Base-by-base conservation (phyloP, 2,888 invertebrate species). In the Heliconius sara region DNA sequence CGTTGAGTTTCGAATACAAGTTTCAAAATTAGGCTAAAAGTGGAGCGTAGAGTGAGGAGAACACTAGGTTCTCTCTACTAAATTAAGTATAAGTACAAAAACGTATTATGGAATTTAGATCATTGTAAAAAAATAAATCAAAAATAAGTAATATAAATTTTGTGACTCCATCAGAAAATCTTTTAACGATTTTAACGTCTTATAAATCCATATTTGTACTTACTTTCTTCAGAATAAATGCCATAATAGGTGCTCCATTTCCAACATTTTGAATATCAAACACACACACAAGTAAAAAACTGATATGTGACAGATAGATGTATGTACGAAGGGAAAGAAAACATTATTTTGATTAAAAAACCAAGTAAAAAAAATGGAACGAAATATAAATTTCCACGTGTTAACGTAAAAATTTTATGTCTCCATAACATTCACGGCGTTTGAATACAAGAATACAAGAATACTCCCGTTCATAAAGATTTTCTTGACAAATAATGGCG, bases 381-480 rank as follows among this genome's bases (percentile, higher is more conserved):
- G 30, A 72, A 63, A 78, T 76, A 81, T 78, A 78, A 73, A 79
- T 80, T 79, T 80, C 76, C 73, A 82, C 39, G 74, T 82, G 82
- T 83, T 82, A 84, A 84, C 82, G 81, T 83, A 82, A 82, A 65
- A 79, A 81, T 72, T 82, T 82, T 79, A 83, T 83, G 82, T 82
- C 80, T 79, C 80, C 79, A 81, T 84, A 85, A 80, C 75, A 76
- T 83, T 83, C 83, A 82, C 84, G 80, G 78, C 82, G 68, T 83
- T 83, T 82, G 76, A 79, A 75, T 79, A 80, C 76, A 79, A 81
- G 76, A 79, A 75, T 79, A 80, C 76, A 79, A 81, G 80, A 78
- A 84, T 84, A 85, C 83, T 84, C 84, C 87, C 87, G 86, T 91
- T 86, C 86, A 89, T 91, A 88, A 89, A 84, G 88, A 88, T 90